phyloP scores from a whole-genome alignment of 2,797 vertebrate genomes.

The Liasis olivaceus region DNA sequence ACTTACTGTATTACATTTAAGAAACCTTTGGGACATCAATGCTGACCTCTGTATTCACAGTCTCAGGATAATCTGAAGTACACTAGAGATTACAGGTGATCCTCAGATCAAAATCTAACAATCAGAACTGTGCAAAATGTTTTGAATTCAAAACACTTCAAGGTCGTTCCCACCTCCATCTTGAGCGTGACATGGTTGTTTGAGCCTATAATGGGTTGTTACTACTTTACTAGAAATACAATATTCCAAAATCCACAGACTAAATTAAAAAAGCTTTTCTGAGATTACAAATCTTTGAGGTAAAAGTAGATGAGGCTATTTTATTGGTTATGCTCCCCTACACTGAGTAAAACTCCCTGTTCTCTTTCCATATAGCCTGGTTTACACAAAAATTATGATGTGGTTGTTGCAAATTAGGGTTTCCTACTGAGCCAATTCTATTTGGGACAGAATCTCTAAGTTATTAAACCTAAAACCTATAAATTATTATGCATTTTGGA shows the following conservation, averaged over 20 bases:
- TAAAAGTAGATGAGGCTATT: neutral
- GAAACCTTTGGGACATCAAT: neutral
- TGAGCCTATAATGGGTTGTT: neutral
- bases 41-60: neutral
- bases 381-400: neutral
- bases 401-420: neutral
- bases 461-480: neutral
- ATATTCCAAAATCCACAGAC: neutral
- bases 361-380: neutral
- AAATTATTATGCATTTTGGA: neutral
- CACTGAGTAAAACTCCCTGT: neutral
- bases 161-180: neutral
- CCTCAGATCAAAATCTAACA: neutral
- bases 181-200: neutral
- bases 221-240: neutral
- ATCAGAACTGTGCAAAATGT: neutral
- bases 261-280: neutral
- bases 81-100: neutral
- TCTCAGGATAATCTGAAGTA: neutral
- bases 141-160: neutral
- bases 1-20: neutral
- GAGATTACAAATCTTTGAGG: neutral
- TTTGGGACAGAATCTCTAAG: neutral
- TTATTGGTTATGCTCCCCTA: neutral
- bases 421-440: neutral